Base-by-base conservation (phyloP, 1,140 invertebrate genomes). In the Drusus annulatus region DNA sequence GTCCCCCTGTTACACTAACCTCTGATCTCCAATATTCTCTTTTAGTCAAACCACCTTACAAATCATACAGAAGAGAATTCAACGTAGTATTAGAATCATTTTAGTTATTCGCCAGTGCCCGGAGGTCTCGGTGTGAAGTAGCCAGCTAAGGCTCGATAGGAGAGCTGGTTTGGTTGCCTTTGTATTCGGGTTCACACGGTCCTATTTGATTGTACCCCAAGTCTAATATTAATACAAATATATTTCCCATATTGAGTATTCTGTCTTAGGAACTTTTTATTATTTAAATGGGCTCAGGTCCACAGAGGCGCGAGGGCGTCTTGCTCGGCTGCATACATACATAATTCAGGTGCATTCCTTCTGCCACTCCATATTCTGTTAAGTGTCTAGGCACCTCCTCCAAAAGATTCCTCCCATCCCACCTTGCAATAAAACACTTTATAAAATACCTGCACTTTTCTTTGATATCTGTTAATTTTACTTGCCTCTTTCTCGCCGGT, bases 341-440 rank as follows among this genome's bases (percentile, higher is more conserved):
- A 76, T 76, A 76, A 76, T 76, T 76, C 75, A 76, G 75, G 52
- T 75, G 71, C 71, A 75, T 75, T 75, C 71, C 19, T 75, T 50
- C 19, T 21, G 17, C 68, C 68, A 31, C 68, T 23, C 68, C 17
- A 25, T 52, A 52, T 52, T 25, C 45, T 52, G 68, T 71, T 50
- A 71, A 71, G 68, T 71, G 19, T 52, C 50, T 51, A 45, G 68
- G 68, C 45, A 71, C 45, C 36, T 21, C 15, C n/a, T 51, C 62
- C 23, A 52, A 71, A 71, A 71, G n/a, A 63, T 63, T 17, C n/a
- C 8, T 68, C 19, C 19, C 23, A 60, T 23, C 23, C 23, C 58
- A 21, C 58, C 58, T 60, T 4, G 19, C 36, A 45, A 45, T 13
- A 13, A 45, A 45, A 13, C 36, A 10, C 36, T 10, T 45, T 45